Evolutionary conservation across 2,888 invertebrate genomes (phyloP).

Genomic region (Acanthococcus lagerstroemiae): DNA sequence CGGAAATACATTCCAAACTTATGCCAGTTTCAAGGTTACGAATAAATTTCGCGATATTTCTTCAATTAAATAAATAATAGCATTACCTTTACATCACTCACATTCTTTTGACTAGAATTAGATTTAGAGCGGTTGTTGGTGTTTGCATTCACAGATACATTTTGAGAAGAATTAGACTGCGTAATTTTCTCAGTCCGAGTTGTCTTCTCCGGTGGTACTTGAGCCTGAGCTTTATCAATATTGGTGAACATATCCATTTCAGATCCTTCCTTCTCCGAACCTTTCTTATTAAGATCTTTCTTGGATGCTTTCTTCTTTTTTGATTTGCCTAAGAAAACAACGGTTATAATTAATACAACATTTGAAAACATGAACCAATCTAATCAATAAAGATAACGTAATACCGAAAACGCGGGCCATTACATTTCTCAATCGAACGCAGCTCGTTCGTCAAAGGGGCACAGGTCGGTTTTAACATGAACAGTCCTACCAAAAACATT

Average conservation of each 20-base stretch:
- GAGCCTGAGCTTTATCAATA: slow-evolving; percentile 9
- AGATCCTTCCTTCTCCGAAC: slow-evolving; percentile 51
- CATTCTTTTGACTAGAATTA: slow-evolving; percentile 30
- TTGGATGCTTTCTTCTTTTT: slow-evolving; percentile 43
- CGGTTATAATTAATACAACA: too few relatives aligned
- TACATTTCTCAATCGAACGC: too few relatives aligned
- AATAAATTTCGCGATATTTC: too few relatives aligned
- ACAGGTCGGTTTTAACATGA: too few relatives aligned
- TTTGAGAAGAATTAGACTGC: background rate
- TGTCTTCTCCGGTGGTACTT: slow-evolving; percentile 3
- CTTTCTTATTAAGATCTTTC: slow-evolving; percentile 48
- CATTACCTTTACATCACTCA: background rate
- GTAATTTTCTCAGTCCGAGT: slow-evolving; percentile 1
- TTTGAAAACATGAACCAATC: too few relatives aligned
- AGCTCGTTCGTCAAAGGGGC: too few relatives aligned
- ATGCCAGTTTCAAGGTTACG: too few relatives aligned
- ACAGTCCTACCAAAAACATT: too few relatives aligned
- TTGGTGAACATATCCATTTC: slow-evolving; percentile 47
- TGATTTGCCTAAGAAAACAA: slow-evolving; percentile 23
- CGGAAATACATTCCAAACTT: too few relatives aligned
- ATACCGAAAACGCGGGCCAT: too few relatives aligned
- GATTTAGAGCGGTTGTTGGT: slow-evolving; percentile 20
- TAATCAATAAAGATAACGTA: too few relatives aligned
- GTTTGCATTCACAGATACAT: background rate
- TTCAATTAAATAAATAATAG: too few relatives aligned